Conservation (phyloP, 2,797 vertebrate species). For the Karalla daura region DNA sequence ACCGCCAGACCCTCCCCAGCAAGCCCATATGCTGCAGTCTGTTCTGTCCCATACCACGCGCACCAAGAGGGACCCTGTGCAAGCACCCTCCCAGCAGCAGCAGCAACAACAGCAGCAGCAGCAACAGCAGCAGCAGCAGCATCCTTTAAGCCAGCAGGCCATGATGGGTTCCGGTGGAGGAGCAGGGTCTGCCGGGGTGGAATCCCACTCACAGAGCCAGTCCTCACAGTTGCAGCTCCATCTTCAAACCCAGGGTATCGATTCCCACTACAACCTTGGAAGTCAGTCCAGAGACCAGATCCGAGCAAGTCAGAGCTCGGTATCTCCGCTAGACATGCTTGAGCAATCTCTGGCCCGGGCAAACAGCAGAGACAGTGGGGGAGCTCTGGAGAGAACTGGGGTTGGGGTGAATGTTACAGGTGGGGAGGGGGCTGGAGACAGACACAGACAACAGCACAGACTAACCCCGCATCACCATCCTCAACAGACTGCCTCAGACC, state of each 20-base stretch:
- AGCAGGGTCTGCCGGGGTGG: conserved; percentile 58
- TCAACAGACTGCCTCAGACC: conserved; percentile 75
- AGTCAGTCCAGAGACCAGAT: conserved; percentile 73
- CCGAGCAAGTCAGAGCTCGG: conserved; percentile 77
- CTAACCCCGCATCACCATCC: conserved; percentile 75
- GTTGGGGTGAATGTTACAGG: conserved; percentile 55
- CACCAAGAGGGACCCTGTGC: conserved; percentile 80
- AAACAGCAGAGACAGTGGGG: conserved; percentile 68
- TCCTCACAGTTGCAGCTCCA: conserved; percentile 86
- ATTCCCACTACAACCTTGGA: conserved; percentile 80
- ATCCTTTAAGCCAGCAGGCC: conserved; percentile 74
- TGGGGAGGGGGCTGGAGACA: conserved; percentile 69
- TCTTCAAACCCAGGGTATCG: conserved; percentile 84
- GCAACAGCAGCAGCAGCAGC: conserved; percentile 69
- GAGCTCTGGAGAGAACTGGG: conserved; percentile 65
- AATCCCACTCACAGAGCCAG: conserved; percentile 75
- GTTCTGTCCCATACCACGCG: conserved; percentile 87
- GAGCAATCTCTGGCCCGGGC: conserved; percentile 81
- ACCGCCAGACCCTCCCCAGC: conserved; percentile 81
- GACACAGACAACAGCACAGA: conserved; percentile 76
- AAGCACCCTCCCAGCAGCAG: conserved; percentile 61
- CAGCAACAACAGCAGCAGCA: conserved; percentile 74
- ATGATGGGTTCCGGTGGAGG: conserved; percentile 72
- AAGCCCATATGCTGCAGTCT: conserved; percentile 87
- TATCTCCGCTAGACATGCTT: conserved; percentile 82